phyloP scores from a whole-genome alignment of 64 coral and sea anemone species.

The Actinia tenebrosa region DNA sequence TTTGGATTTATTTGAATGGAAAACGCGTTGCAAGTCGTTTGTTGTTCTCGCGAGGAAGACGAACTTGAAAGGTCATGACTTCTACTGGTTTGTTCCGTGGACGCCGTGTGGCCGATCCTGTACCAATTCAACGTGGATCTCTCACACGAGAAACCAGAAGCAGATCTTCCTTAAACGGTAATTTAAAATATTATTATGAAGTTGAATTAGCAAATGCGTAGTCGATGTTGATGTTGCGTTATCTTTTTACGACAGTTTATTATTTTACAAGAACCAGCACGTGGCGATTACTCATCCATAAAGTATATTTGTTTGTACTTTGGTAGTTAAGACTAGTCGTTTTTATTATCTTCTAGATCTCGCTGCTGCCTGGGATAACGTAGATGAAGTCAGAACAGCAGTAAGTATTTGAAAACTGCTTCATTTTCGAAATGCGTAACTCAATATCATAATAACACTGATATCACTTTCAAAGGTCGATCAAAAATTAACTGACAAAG shows the following conservation, averaged over 20 bases:
- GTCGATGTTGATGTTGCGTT: neutral
- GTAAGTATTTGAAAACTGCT: constrained; percentile 28
- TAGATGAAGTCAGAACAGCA: constrained; percentile 49
- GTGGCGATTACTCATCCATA: constrained; percentile 18
- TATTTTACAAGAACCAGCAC: neutral
- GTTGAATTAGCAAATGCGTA: neutral
- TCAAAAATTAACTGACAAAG: neutral
- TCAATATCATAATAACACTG: neutral
- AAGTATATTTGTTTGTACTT: constrained; percentile 11
- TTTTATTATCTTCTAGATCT: constrained; percentile 37
- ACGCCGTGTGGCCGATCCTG: constrained; percentile 48
- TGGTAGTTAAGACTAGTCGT: neutral
- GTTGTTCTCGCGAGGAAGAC: constrained; percentile 19
- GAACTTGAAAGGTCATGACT: constrained; percentile 39
- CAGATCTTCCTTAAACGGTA: constrained; percentile 48
- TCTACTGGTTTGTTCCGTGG: constrained; percentile 47
- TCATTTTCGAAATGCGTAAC: constrained; percentile 6
- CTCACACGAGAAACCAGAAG: constrained; percentile 33
- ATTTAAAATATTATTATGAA: neutral
- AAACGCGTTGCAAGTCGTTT: constrained; percentile 28
- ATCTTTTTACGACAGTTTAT: neutral
- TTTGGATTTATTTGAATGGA: neutral
- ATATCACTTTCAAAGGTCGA: neutral
- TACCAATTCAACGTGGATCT: constrained; percentile 44
- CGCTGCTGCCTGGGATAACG: constrained; percentile 62